Percentiles rank a stretch among this genome's conserved stretches.
Evolutionary conservation across 2,113 vertebrate species (phyloP).

Genomic region (Camelus bactrianus): DNA sequence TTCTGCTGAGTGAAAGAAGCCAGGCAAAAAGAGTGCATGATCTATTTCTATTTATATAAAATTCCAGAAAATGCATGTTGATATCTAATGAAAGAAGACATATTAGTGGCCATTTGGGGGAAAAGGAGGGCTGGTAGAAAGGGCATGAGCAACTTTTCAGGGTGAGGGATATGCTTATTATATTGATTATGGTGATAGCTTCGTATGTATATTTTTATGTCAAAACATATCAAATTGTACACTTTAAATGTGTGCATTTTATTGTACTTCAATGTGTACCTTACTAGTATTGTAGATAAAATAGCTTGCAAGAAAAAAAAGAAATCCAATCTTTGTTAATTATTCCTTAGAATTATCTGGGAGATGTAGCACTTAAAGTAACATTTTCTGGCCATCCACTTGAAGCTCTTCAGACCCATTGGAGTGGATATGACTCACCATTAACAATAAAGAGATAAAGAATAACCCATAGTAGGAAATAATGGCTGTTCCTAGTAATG

Average conservation of each 20-base stretch:
- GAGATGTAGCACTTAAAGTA: background rate
- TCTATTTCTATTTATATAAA: slow-evolving; percentile 17
- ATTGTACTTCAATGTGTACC: background rate
- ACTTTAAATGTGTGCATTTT: background rate
- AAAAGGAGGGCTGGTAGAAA: background rate
- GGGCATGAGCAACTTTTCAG: background rate
- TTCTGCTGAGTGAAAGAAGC: slow-evolving; percentile 2
- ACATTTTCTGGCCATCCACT: background rate
- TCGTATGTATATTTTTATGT: background rate
- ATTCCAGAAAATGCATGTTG: background rate
- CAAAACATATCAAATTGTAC: background rate
- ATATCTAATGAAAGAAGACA: background rate
- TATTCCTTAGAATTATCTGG: background rate
- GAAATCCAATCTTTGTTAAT: background rate
- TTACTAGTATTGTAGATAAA: background rate
- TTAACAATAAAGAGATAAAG: background rate
- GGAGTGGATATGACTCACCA: background rate
- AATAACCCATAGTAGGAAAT: background rate
- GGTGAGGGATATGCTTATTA: background rate
- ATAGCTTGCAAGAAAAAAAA: background rate
- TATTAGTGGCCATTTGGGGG: background rate
- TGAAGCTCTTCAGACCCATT: background rate
- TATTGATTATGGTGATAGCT: background rate
- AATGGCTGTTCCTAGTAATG: background rate
- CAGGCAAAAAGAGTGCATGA: background rate